Conservation (phyloP, 2,888 invertebrate genomes). For the Caenorhabditis parvicauda region DNA sequence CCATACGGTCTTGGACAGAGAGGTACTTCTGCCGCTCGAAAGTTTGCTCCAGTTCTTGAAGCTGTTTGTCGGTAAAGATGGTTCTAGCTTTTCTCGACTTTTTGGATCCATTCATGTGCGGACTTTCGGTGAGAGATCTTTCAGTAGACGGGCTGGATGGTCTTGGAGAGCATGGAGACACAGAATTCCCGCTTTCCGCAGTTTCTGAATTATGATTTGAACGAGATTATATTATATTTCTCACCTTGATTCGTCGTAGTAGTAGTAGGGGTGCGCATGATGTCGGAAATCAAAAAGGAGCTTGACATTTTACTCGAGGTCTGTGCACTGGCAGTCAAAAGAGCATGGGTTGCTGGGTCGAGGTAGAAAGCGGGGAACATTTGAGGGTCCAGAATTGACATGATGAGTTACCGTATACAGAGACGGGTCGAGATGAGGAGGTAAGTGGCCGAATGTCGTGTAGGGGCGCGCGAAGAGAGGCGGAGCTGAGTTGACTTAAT, state of each 20-base stretch:
- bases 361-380: constrained; percentile 32
- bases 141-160: constrained; percentile 19
- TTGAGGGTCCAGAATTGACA: constrained; percentile 37
- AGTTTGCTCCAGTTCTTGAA: constrained; percentile 59
- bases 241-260: background rate
- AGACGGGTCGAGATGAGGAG: constrained; percentile 16
- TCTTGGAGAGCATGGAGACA: constrained; percentile 18
- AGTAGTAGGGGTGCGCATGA: background rate
- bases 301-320: too few relatives aligned
- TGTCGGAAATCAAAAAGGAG: constrained; percentile 1
- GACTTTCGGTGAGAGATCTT: constrained; percentile 10
- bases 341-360: constrained; percentile 22
- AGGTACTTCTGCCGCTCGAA: constrained; percentile 60
- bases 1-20: constrained; percentile 78
- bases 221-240: too few relatives aligned
- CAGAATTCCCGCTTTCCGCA: too few relatives aligned
- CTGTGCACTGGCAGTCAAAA: constrained; percentile 5
- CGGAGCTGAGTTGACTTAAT: too few relatives aligned
- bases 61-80: constrained; percentile 89
- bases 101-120: constrained; percentile 41
- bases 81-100: constrained; percentile 62
- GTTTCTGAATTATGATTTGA: too few relatives aligned
- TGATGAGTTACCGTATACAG: constrained; percentile 8
- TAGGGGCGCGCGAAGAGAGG: constrained; percentile 18
- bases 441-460: background rate